Base-by-base conservation (phyloP, 2,888 invertebrate species). In the Ectemnius cavifrons region DNA sequence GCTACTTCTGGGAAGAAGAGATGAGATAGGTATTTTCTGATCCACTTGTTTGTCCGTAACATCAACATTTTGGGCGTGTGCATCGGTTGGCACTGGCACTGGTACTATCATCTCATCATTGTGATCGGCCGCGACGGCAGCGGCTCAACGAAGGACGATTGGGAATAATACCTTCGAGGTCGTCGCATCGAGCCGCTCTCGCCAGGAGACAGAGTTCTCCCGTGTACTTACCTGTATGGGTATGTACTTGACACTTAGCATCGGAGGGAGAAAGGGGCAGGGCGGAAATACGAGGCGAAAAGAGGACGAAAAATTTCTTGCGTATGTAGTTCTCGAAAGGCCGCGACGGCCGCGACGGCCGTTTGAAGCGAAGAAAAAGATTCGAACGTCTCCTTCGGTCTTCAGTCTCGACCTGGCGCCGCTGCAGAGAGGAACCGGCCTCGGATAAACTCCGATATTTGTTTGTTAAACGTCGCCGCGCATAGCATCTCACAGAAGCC, bases 111-210 rank as follows among this genome's bases (percentile, higher is more conserved):
- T 71, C 65, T 66, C 71, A 66, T 73, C 78, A 59, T 73, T 68
- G 68, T 66, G 71, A 75, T 67, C 71, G 62, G 47, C 71, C 69
- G 37, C 37, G 37, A 37, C 37, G 8, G 37, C 37, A 37, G 37
- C 37, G 37, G 62, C 52, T 70, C 67, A 59, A 28, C 75, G 82
- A 82, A 82, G 82, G 82, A 60, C 82, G 75, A 72, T 78, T 63
- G 67, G 59, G 76, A 83, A 80, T 82, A 82, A 80, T 80, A 62
- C 64, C 13, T 14, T 72, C 80, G 78, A 80, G 82, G 82, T 47
- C 82, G 63, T 8, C 23, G 14, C 59, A 23, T 65, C 69, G 64
- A 64, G 72, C 66, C 75, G 67, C 73, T 76, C 72, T 57, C 59
- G 47, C 23, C 23, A 23, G 2, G 20, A 20, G 2, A 52, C 45